Base-by-base conservation (phyloP, 2,888 invertebrate genomes). In the Stenolophus ochropezus region DNA sequence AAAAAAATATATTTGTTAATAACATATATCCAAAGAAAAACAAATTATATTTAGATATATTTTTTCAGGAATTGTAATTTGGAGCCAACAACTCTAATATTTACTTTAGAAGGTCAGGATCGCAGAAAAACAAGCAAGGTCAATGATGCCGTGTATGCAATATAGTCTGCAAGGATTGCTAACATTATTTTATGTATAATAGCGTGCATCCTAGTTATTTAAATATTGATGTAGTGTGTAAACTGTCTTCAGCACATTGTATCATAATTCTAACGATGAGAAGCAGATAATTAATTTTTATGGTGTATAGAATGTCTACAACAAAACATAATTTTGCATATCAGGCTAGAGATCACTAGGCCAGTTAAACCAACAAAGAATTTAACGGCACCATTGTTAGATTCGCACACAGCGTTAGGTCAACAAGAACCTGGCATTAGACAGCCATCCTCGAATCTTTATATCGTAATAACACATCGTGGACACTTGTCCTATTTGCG, bases 361-460 rank as follows among this genome's bases (percentile, higher is more conserved):
- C 6, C 56, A 14, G 21, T 58, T 61, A 27, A 61, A 25, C 61
- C 25, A 56, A 56, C 8, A 61, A 21, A 53, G 20, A 53, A 56
- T 33, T 69, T 69, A 69, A 69, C 65, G 65, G 65, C 65, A 69
- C 25, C 20, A 61, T 61, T 61, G 61, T 25, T 18, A 16, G 65
- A 20, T 42, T 61, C 16, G 65, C 33, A 27, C 27, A 4, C 65
- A 42, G 27, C 18, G 33, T 42, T 69, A 69, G 65, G 65, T 69
- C 65, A 69, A 69, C 8, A 27, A 33, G 33, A 8, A 33, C 33
- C 33, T 8, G n/a, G n/a, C n/a, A 33, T 33, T 2, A 33, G 33
- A 27, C 18, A 69, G 18, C 42, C 27, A 18, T 69, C 16, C 42
- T 69, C 18, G 18, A 69, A 69, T 69, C 65, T 69, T 69, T 16